Evolutionary conservation across 2,888 invertebrate genomes (phyloP).

Genomic region (Cynaeus angustus): DNA sequence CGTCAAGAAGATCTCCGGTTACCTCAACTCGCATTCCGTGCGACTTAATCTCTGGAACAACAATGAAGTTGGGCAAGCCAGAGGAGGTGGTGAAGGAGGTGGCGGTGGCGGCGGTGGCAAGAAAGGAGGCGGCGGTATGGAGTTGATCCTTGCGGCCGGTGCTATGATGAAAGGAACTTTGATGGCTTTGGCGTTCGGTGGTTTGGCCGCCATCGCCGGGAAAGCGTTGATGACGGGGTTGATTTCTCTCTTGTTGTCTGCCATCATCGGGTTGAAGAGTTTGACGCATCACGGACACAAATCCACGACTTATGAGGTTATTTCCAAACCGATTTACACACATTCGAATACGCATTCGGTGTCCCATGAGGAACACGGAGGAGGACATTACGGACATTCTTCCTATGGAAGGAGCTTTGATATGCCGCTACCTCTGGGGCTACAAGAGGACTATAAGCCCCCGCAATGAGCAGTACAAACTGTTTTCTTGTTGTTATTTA

Average conservation of each 20-base stretch:
- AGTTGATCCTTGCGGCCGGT: slow-evolving; percentile 70
- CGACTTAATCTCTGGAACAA: slow-evolving; percentile 78
- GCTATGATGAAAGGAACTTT: slow-evolving; percentile 80
- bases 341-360: slow-evolving; percentile 80
- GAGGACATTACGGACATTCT: slow-evolving; percentile 70
- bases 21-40: slow-evolving; percentile 83
- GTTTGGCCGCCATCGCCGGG: slow-evolving; percentile 85
- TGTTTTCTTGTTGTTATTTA: slow-evolving; percentile 37
- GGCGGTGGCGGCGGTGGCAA: slow-evolving; percentile 72
- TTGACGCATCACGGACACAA: slow-evolving; percentile 80
- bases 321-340: slow-evolving; percentile 86
- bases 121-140: slow-evolving; percentile 73
- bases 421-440: slow-evolving; percentile 68
- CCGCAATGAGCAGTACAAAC: slow-evolving; percentile 59
- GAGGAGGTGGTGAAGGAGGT: slow-evolving; percentile 72
- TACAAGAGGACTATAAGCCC: slow-evolving; percentile 77
- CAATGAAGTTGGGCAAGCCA: slow-evolving; percentile 62
- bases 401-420: slow-evolving; percentile 75
- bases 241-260: slow-evolving; percentile 85
- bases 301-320: slow-evolving; percentile 87
- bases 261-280: slow-evolving; percentile 84
- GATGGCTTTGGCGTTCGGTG: slow-evolving; percentile 82
- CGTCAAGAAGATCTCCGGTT: slow-evolving; percentile 80
- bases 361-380: slow-evolving; percentile 78
- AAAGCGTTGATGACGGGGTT: slow-evolving; percentile 89